A percentile compares a stretch with the other conserved stretches of the same genome.
Evolutionary conservation across 2,113 vertebrate species (phyloP).

Genomic region (Petromus typicus): DNA sequence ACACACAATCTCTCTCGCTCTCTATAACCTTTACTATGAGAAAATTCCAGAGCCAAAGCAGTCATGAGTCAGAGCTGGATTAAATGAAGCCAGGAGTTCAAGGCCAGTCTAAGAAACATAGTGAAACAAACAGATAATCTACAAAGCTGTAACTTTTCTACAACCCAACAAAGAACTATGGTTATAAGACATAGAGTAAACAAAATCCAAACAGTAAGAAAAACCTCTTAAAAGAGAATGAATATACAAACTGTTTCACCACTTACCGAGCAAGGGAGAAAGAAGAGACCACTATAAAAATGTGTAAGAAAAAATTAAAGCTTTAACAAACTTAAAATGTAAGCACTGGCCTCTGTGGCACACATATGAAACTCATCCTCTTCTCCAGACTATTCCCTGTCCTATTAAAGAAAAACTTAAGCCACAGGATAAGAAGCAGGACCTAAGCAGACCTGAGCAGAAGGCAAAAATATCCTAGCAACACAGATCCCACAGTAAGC

Average conservation of each 20-base stretch:
- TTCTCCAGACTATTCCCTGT: background rate
- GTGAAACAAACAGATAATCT: background rate
- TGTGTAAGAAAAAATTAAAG: background rate
- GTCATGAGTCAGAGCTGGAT: background rate
- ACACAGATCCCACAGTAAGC: background rate
- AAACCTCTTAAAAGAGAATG: background rate
- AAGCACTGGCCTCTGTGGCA: background rate
- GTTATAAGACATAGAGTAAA: slow-evolving; percentile 11
- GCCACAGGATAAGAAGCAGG: background rate
- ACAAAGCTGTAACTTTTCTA: background rate
- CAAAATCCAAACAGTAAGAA: background rate
- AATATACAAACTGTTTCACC: background rate
- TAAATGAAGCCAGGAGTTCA: background rate
- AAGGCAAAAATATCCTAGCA: background rate
- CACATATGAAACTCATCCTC: background rate
- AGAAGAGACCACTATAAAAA: background rate
- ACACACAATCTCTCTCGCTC: background rate
- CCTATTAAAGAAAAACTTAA: background rate
- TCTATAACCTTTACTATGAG: background rate
- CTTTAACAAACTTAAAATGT: background rate
- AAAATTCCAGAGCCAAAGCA: background rate
- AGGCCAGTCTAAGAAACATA: background rate
- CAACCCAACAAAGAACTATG: background rate
- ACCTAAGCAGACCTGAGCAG: background rate
- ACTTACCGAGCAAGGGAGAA: background rate